phyloP scores from a whole-genome alignment of 35 echinoderm and acorn worm species.

The Patiria miniata region DNA sequence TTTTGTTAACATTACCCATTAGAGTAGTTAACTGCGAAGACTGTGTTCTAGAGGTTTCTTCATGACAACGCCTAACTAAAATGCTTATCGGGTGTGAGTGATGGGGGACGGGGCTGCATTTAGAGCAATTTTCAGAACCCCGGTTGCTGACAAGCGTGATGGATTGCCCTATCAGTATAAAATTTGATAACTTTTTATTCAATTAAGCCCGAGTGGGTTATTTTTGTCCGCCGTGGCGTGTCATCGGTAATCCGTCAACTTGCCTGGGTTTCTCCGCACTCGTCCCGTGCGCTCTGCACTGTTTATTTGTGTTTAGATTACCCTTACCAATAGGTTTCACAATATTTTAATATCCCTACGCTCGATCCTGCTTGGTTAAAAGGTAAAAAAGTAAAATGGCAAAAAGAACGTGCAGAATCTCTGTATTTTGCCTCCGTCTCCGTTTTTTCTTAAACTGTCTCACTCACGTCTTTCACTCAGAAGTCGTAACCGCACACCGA shows the following conservation, averaged over 20 bases:
- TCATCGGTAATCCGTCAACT: slow-evolving; percentile 24
- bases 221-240: not conserved
- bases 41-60: no score
- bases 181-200: slow-evolving; percentile 30
- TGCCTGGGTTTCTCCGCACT: not conserved
- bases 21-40: no score
- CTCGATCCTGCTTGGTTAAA: not conserved
- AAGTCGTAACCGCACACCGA: slow-evolving; percentile 17
- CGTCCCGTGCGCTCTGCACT: not conserved
- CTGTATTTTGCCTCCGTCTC: not conserved
- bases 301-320: slow-evolving; percentile 23
- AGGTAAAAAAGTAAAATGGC: no score
- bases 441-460: not conserved
- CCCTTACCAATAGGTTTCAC: not conserved
- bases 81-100: no score
- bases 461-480: not conserved
- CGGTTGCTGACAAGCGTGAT: not conserved
- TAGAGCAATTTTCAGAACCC: no score
- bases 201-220: not conserved
- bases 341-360: slow-evolving; percentile 8
- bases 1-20: no score
- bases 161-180: not conserved
- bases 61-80: no score
- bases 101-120: no score
- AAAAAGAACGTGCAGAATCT: not conserved